Percentiles rank a stretch among this genome's conserved stretches.
Evolutionary conservation across 2,797 vertebrate genomes (phyloP).

Genomic region (Glossophaga mutica): DNA sequence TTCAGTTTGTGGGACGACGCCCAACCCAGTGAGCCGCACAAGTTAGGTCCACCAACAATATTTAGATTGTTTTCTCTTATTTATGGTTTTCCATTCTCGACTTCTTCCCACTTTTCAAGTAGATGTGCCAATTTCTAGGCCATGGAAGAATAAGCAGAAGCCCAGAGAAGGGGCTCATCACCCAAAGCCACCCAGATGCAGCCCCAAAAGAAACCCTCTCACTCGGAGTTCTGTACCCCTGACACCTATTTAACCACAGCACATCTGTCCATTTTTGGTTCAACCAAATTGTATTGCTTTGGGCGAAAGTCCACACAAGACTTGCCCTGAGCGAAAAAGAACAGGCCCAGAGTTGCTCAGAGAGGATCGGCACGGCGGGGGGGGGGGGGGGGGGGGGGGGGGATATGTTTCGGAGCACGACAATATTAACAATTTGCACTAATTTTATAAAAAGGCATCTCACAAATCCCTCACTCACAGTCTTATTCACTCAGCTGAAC

Average conservation of each 20-base stretch:
- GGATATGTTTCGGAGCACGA: background rate
- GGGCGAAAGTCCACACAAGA: background rate
- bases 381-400: too few relatives aligned
- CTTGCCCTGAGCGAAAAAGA: background rate
- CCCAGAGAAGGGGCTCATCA: background rate
- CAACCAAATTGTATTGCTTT: background rate
- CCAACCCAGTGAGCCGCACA: background rate
- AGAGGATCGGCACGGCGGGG: background rate
- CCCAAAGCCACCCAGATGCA: background rate
- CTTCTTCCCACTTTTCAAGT: background rate
- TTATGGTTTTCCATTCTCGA: background rate
- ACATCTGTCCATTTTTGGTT: background rate
- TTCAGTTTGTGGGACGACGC: background rate
- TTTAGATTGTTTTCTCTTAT: background rate
- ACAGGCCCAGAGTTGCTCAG: background rate
- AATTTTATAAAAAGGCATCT: background rate
- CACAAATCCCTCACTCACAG: background rate
- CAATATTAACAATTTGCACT: background rate
- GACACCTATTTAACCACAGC: background rate
- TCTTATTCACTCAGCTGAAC: background rate
- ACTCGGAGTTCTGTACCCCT: background rate
- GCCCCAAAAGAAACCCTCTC: background rate
- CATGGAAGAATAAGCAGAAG: background rate
- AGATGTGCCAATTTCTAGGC: background rate
- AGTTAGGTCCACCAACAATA: background rate